Conservation (phyloP, 2,113 vertebrate species). For the Sakesphorus luctuosus region DNA sequence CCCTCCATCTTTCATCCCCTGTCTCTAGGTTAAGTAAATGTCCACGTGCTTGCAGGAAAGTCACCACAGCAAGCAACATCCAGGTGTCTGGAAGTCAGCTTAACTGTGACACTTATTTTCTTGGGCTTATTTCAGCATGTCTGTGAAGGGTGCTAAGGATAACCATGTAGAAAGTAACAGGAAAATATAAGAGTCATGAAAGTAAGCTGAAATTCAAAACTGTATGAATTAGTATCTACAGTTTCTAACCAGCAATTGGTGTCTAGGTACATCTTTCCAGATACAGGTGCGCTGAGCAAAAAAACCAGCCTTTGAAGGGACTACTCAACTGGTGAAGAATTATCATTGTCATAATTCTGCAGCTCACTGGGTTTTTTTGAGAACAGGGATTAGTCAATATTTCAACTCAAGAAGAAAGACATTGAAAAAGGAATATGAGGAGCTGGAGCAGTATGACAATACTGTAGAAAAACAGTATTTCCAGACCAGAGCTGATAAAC, state of each 20-base stretch:
- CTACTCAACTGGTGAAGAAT: too few species aligned
- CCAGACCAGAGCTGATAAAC: neutral
- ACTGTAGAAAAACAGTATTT: neutral
- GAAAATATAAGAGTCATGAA: neutral
- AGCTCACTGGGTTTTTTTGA: neutral
- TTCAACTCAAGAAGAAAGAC: neutral
- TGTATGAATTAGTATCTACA: neutral
- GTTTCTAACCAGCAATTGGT: neutral
- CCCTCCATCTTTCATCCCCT: neutral
- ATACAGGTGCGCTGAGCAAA: too few species aligned
- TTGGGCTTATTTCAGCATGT: neutral
- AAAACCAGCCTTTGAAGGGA: too few species aligned
- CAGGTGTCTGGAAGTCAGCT: neutral
- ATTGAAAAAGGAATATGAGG: neutral
- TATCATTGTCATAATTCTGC: neutral
- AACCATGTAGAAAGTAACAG: neutral
- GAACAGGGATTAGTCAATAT: neutral
- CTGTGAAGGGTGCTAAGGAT: neutral
- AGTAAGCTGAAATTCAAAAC: neutral
- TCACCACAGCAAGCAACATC: neutral
- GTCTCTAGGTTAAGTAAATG: neutral
- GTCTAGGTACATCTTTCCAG: too few species aligned
- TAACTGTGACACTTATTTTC: neutral
- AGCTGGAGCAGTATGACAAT: neutral
- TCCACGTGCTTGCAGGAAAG: rapidly evolving